Evolutionary conservation across 2,888 invertebrate genomes (phyloP).

Genomic region (Aproaerema taeniolella): DNA sequence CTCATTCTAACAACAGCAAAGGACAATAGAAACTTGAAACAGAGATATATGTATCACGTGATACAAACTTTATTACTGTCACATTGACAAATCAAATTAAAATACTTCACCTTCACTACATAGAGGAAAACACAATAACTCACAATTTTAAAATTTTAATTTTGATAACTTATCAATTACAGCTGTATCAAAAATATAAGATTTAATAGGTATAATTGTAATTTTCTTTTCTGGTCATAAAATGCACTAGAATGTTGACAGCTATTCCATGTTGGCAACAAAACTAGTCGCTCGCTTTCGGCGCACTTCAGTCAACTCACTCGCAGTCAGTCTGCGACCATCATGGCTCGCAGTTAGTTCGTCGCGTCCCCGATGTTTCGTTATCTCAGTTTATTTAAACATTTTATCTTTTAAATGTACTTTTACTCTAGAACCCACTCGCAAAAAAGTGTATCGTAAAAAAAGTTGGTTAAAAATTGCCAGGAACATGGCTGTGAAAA

Average conservation of each 20-base stretch:
- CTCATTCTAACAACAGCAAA: too few species aligned
- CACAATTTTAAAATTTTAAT: too few species aligned
- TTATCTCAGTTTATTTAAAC: slow-evolving; percentile 26
- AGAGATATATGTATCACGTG: too few species aligned
- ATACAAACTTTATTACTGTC: too few species aligned
- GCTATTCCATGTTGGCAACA: slow-evolving; percentile 1
- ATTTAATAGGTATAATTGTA: too few species aligned
- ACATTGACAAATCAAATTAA: too few species aligned
- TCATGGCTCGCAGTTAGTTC: slow-evolving; percentile 65
- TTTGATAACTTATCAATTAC: too few species aligned
- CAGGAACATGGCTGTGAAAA: slow-evolving; percentile 67
- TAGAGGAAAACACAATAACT: too few species aligned
- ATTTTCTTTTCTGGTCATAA: too few species aligned
- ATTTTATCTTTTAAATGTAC: slow-evolving; percentile 22
- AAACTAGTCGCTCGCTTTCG: slow-evolving; percentile 28
- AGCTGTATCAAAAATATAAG: too few species aligned
- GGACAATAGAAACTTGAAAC: too few species aligned
- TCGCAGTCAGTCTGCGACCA: slow-evolving; percentile 63
- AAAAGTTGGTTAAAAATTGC: slow-evolving; percentile 20
- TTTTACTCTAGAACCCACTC: slow-evolving; percentile 28
- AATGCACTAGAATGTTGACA: neutral
- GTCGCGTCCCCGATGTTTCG: slow-evolving; percentile 37
- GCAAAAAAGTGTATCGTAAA: slow-evolving; percentile 13
- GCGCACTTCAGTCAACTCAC: slow-evolving; percentile 49
- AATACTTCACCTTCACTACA: too few species aligned